These are phyloP conservation scores for Trachelus tabidus DNA, from an alignment of 2,888 invertebrate species.

Conservation along the genomic window DNA sequence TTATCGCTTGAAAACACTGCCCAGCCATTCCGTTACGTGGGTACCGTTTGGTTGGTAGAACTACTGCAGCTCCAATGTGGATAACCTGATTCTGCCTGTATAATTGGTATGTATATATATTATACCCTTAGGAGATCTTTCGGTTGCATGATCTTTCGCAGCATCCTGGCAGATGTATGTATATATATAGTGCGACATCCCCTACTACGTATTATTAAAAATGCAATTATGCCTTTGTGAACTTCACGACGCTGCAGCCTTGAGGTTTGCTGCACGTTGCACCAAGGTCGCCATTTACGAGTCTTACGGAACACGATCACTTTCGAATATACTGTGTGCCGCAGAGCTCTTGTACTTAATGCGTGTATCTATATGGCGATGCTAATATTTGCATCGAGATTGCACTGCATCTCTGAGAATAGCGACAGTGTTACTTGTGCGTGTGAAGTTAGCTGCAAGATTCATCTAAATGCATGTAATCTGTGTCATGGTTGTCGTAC, in stretches of 20 bases:
- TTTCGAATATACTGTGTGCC: conserved; percentile 35
- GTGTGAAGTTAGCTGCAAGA: not conserved
- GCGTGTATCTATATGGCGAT: not conserved
- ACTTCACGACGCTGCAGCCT: conserved; percentile 37
- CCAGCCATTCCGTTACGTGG: conserved; percentile 12
- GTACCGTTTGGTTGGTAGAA: not conserved
- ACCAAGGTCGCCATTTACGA: conserved; percentile 52
- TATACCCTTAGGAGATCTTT: not conserved
- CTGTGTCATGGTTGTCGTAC: not conserved
- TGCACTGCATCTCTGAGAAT: not conserved
- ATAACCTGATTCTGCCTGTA: not conserved
- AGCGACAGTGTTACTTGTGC: not conserved
- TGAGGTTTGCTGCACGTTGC: conserved; percentile 44
- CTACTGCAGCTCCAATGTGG: not conserved
- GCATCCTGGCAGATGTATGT: not conserved
- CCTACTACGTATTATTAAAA: not conserved
- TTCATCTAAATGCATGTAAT: not conserved
- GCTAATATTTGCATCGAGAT: not conserved
- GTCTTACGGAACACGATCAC: conserved; percentile 42
- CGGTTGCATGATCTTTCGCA: not conserved
- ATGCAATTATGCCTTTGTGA: not conserved
- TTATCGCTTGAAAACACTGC: conserved; percentile 37
- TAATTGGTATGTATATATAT: not conserved
- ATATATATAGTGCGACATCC: not conserved
- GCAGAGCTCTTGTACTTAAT: not conserved